Evolutionary conservation across 2,888 invertebrate species (phyloP), one percentile per base, ranked within the genome.

Genomic region (Drosophila gaucha): DNA sequence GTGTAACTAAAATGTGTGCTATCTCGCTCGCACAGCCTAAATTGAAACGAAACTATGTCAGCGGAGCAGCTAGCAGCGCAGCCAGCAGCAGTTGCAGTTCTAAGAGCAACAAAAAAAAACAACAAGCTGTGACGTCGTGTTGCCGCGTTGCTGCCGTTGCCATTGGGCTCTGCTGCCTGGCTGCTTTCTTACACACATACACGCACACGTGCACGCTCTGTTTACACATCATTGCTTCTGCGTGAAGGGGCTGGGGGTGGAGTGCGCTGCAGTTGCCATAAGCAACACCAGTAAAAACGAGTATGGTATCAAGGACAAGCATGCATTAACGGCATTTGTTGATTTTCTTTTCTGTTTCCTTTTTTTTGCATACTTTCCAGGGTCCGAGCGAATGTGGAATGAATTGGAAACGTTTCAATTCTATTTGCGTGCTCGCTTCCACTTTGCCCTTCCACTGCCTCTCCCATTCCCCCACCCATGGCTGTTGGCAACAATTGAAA

Each of bases 11-110:
- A 8, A 1, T 8, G 2, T 2, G 9, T 10, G 28, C 52, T 36
- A n/a, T 46, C 57, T 33, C 50, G 24, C 38, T 57, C 43, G 38
- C 55, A 50, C 52, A 56, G 63, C 83, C 86, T 65, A 76, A 73
- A 74, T 31, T 80, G 9, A 58, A 68, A 57, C 33, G 59, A 72
- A 86, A 86, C 85, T 86, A 74, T 86, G 88, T 84, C 87, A 88
- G 68, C 77, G 36, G 49, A 66, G 69, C 58, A 63, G 59, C 54
- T 35, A 50, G 54, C 52, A 49, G 67, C 33, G 51, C 57, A 35
- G 58, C 9, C 51, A 18, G 28, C 26, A 46, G 51, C 58, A 63
- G 16, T 9, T 54, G 33, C 62, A 59, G 50, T 47, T 41, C 38
- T 50, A 58, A 22, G n/a, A 41, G 10, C 47, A 72, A 12, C 71